Evolutionary conservation across 2,888 invertebrate genomes (phyloP), one percentile per base, ranked within the genome.

Genomic region (Melanotus villosus): DNA sequence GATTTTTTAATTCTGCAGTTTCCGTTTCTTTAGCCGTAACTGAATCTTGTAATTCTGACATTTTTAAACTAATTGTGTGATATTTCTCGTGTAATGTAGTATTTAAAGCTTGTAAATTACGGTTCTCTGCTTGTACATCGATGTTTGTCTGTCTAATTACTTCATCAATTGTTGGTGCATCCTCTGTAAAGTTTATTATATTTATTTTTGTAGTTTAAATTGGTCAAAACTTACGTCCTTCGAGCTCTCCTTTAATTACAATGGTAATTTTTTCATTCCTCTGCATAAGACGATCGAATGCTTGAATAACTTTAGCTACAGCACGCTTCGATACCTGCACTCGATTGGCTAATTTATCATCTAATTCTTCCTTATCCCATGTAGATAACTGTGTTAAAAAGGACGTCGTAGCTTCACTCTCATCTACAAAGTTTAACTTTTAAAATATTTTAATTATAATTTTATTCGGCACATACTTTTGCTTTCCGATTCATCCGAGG

Each of bases 321-420:
- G 98, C 98, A 69, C 98, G 87, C 81, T 97, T 97, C 7, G 98
- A 98, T 16, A 98, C 98, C 86, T 96, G 97, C 4, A 98, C 98
- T 23, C 98, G 87, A 85, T 98, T 97, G 0, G 97, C 96, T 34
- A 99, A 87, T 84, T 97, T 97, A 75, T 98, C 97, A 80, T 99
- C 98, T 63, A 99, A 86, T 82, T 99, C 98, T 80, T 97, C 96
- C 80, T 97, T 97, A 83, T 99, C 98, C 98, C 98, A 98, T 0
- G 97, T 97, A 0, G 98, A 97, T 38, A 99, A 84, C 81, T 98
- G 95, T 86, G 97, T 94, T 45, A 99, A 89, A 85, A 99, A 99
- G 4, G 97, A 96, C 6, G 97, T 98, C 6, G 98, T 97, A 0
- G 97, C 97, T 85, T 97, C 96, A 85, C 95, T 96, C 85, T 98